Conservation (phyloP, 2,113 vertebrate genomes). For the Mesoclemmys tuberculata region DNA sequence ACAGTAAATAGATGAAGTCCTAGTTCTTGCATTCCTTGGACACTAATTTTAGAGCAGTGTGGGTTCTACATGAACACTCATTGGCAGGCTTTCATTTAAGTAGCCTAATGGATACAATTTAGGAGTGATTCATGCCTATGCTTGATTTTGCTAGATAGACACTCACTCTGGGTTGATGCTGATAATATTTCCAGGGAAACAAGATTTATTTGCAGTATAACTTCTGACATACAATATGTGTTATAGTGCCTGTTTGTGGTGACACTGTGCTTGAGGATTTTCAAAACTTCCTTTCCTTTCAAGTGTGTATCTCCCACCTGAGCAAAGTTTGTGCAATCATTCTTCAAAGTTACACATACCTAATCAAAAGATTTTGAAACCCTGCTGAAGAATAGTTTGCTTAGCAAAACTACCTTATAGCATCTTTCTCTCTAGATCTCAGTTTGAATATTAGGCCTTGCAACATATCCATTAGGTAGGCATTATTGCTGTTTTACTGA, state of each 20-base stretch:
- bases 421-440: neutral
- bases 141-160: neutral
- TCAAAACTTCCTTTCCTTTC: neutral
- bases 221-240: neutral
- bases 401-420: neutral
- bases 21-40: neutral
- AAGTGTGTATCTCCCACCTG: neutral
- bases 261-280: neutral
- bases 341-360: neutral
- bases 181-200: neutral
- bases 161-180: neutral
- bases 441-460: neutral
- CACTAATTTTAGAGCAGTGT: conserved; percentile 6
- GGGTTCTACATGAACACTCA: neutral
- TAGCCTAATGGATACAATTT: neutral
- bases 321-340: neutral
- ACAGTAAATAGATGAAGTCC: neutral
- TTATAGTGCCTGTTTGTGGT: neutral
- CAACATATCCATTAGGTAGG: neutral
- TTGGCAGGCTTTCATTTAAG: neutral
- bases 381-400: neutral
- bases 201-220: neutral
- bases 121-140: neutral
- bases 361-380: neutral
- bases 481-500: neutral